These are phyloP conservation scores for Sinodicranocentrus sp. DNA, from an alignment of 2,888 invertebrate species.

Conservation along the genomic window DNA sequence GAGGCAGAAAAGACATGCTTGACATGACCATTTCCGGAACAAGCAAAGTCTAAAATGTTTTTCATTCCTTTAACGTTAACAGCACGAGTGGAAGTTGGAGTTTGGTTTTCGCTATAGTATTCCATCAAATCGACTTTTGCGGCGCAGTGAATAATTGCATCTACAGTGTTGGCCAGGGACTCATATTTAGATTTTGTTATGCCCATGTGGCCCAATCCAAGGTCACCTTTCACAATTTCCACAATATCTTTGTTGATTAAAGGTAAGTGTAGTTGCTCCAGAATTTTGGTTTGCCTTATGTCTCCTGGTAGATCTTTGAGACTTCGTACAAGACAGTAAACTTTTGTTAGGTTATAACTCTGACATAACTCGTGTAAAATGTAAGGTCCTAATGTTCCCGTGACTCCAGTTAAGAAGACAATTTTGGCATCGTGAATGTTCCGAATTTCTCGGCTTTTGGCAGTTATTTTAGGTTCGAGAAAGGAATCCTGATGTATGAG, in stretches of 20 bases:
- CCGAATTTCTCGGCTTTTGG: no score
- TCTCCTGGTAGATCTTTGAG: background rate
- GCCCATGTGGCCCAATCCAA: slow-evolving; percentile 43
- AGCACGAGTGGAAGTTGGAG: background rate
- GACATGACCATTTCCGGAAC: background rate
- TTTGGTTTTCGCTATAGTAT: background rate
- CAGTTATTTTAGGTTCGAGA: no score
- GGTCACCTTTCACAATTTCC: slow-evolving; percentile 31
- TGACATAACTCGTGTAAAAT: slow-evolving; percentile 48
- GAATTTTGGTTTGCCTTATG: background rate
- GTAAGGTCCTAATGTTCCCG: slow-evolving; percentile 63
- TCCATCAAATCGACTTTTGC: slow-evolving; percentile 64
- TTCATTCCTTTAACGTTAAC: background rate
- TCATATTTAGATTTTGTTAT: slow-evolving; percentile 33
- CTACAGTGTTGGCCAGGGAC: slow-evolving; percentile 24
- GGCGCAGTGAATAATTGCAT: slow-evolving; percentile 60
- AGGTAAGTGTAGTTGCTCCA: background rate
- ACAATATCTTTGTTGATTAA: slow-evolving; percentile 25
- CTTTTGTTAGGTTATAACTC: background rate
- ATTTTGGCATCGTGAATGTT: no score
- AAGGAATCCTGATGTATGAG: no score
- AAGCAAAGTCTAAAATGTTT: slow-evolving; percentile 1
- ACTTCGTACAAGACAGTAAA: slow-evolving; percentile 23
- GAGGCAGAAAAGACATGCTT: background rate
- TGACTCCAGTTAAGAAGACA: slow-evolving; percentile 70